Evolutionary conservation across 2,888 invertebrate genomes (phyloP).

Genomic region (Neria commutata): DNA sequence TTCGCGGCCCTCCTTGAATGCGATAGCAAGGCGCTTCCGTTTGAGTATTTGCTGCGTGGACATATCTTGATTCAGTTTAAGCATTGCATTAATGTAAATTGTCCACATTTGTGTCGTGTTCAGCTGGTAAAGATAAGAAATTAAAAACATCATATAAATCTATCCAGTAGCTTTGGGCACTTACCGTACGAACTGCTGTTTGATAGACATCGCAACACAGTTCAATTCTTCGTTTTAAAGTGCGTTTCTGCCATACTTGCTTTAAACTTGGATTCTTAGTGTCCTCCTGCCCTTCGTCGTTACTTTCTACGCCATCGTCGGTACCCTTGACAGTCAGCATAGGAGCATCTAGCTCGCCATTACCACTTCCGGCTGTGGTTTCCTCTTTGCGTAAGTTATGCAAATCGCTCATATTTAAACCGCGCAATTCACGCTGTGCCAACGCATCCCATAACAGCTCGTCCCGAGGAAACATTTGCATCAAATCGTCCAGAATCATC

Average conservation of each 20-base stretch:
- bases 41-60: conserved; percentile 62
- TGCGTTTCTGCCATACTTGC: conserved; percentile 39
- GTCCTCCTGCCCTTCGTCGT: conserved; percentile 22
- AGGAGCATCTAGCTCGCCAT: conserved; percentile 26
- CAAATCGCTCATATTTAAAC: conserved; percentile 51
- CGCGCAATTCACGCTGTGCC: conserved; percentile 67
- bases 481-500: conserved; percentile 64
- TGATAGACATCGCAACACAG: conserved; percentile 64
- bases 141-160: neutral
- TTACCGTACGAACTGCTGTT: conserved; percentile 61
- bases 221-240: conserved; percentile 62
- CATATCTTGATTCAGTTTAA: conserved; percentile 64
- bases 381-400: conserved; percentile 1
- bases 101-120: conserved; percentile 66
- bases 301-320: conserved; percentile 6
- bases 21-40: conserved; percentile 63
- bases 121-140: conserved; percentile 38
- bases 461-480: conserved; percentile 64
- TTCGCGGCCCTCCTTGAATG: conserved; percentile 64
- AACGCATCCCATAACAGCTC: conserved; percentile 68
- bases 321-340: neutral
- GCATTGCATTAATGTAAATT: conserved; percentile 65
- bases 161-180: too few relatives aligned
- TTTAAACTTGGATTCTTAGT: conserved; percentile 21
- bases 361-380: neutral